A percentile compares a stretch with the other conserved stretches of the same genome.
These are phyloP conservation scores for Neoarius graeffei DNA, from an alignment of 2,113 vertebrate genomes.

Conservation along the genomic window DNA sequence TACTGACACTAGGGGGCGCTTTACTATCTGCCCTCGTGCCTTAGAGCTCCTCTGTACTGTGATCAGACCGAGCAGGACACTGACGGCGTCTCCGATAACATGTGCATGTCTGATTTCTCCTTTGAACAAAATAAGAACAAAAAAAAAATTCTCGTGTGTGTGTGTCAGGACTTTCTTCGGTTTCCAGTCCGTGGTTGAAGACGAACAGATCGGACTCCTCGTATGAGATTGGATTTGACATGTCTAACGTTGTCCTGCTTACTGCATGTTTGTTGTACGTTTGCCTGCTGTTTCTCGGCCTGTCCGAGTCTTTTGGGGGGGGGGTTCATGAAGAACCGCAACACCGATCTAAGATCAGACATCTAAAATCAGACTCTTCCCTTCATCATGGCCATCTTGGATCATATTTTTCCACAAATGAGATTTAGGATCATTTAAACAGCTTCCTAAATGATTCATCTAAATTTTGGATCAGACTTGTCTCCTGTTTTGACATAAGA, in stretches of 20 bases:
- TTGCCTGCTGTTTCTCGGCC: neutral
- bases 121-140: neutral
- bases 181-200: neutral
- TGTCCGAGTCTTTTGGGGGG: neutral
- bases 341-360: neutral
- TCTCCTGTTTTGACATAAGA: neutral
- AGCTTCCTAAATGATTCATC: neutral
- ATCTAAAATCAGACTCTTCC: neutral
- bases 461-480: neutral
- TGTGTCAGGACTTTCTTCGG: neutral
- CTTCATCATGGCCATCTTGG: neutral
- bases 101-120: neutral
- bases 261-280: slow-evolving; percentile 1
- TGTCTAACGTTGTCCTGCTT: neutral
- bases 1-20: neutral
- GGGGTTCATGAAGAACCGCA: neutral
- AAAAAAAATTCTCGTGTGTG: neutral
- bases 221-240: neutral
- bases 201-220: neutral
- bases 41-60: slow-evolving; percentile 38
- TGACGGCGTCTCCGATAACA: slow-evolving; percentile 9
- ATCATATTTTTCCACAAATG: neutral
- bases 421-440: neutral
- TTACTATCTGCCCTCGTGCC: slow-evolving; percentile 26
- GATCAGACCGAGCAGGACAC: slow-evolving; percentile 42